phyloP scores from a whole-genome alignment of 30 jellyfish, hydroid and myxozoan species.

The Hydractinia symbiolongicarpus region DNA sequence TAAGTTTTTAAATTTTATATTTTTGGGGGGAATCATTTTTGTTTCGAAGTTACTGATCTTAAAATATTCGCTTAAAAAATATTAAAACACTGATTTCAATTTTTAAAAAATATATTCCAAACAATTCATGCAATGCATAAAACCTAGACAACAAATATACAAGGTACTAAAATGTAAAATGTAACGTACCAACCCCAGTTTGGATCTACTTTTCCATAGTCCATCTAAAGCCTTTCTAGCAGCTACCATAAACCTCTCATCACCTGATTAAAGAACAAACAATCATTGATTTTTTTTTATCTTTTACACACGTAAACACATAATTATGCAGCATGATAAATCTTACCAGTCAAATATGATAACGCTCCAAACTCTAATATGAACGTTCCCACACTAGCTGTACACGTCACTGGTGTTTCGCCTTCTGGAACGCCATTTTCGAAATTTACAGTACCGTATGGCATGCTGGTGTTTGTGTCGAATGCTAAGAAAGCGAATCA shows the following conservation, averaged over 20 bases:
- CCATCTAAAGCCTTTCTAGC: constrained; percentile 82
- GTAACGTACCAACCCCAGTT: constrained; percentile 56
- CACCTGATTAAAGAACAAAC: constrained; percentile 49
- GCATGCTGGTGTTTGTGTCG: constrained; percentile 80
- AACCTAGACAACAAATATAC: neutral
- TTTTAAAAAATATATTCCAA: neutral
- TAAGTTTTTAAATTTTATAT: no score
- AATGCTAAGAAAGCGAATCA: constrained; percentile 45
- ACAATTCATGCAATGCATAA: no score
- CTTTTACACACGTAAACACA: neutral
- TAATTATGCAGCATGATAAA: neutral
- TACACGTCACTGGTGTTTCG: constrained; percentile 91
- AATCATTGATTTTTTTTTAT: neutral
- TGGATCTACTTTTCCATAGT: constrained; percentile 54
- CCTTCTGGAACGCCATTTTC: constrained; percentile 87
- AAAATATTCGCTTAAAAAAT: no score
- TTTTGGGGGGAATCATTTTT: no score
- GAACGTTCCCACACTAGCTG: constrained; percentile 86
- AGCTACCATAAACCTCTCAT: constrained; percentile 52
- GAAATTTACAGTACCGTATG: constrained; percentile 88
- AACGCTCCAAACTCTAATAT: constrained; percentile 76
- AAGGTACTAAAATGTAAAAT: neutral
- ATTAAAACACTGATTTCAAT: neutral
- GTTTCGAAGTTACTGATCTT: neutral
- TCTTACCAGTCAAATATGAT: constrained; percentile 69